Conservation (phyloP, 2,113 vertebrate species). For the Urocolius indicus region DNA sequence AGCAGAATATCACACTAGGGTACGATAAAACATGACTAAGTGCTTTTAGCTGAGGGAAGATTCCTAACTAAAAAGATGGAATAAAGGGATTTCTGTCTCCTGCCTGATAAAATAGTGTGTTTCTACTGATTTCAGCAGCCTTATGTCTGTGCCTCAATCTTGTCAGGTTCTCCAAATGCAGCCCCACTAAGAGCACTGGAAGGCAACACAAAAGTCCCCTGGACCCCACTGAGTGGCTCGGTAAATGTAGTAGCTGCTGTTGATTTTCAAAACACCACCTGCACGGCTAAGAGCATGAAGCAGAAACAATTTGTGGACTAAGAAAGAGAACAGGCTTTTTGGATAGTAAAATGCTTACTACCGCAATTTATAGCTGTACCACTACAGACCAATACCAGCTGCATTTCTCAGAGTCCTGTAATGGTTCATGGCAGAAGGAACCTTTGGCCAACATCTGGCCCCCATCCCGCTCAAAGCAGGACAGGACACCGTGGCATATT, state of each 20-base stretch:
- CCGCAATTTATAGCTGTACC: not conserved
- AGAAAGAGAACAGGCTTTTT: not conserved
- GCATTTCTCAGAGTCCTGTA: not conserved
- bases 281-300: not conserved
- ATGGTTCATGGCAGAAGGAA: not conserved
- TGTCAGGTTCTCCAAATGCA: not conserved
- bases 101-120: not conserved
- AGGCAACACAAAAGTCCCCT: accelerated
- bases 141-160: not conserved
- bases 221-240: not conserved
- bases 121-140: not conserved
- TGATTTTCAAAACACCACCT: not conserved
- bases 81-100: not conserved
- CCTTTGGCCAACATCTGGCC: not conserved
- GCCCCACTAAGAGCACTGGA: not conserved
- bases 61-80: not conserved
- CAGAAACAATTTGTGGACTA: not conserved
- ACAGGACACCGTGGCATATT: not conserved
- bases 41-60: not conserved
- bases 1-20: not conserved
- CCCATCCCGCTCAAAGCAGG: not conserved
- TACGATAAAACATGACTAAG: not conserved
- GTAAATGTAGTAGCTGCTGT: not conserved
- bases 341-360: not conserved
- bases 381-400: not conserved